These are phyloP conservation scores for Scomberomorus guttatus DNA, from an alignment of 2,797 vertebrate species.

Conservation along the genomic window DNA sequence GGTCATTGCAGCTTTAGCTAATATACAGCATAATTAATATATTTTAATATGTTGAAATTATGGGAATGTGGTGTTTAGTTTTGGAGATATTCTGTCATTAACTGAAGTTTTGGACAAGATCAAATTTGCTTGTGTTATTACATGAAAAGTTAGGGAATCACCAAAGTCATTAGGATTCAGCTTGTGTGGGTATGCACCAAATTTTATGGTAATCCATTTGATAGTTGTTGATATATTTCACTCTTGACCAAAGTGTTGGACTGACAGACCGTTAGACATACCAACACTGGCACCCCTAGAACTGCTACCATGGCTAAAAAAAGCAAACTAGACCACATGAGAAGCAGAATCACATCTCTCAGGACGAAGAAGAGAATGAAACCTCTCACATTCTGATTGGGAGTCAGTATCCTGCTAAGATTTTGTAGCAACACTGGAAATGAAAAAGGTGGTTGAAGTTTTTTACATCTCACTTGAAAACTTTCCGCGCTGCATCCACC, in stretches of 20 bases:
- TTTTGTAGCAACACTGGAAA: slow-evolving; percentile 16
- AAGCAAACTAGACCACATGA: neutral
- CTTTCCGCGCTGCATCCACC: slow-evolving; percentile 24
- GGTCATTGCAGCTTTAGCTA: neutral
- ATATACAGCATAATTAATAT: neutral
- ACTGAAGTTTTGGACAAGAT: neutral
- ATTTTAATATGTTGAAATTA: neutral
- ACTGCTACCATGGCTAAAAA: neutral
- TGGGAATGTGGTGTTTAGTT: neutral
- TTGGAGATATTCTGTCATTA: neutral
- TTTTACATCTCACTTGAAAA: slow-evolving; percentile 34
- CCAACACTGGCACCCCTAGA: neutral
- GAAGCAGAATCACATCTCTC: slow-evolving; percentile 17
- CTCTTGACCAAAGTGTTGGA: neutral
- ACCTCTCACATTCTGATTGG: slow-evolving; percentile 30
- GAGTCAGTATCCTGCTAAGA: slow-evolving; percentile 45
- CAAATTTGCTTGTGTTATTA: neutral
- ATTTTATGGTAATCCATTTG: no score
- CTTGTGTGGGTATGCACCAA: neutral
- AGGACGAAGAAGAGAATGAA: neutral
- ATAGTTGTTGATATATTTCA: neutral
- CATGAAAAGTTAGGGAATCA: neutral
- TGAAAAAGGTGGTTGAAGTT: slow-evolving; percentile 35
- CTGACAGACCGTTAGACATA: neutral
- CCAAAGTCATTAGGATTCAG: neutral